These are phyloP conservation scores for Ianthella basta DNA, from an alignment of 37 sponge, comb jelly and placozoan species.

Conservation along the genomic window DNA sequence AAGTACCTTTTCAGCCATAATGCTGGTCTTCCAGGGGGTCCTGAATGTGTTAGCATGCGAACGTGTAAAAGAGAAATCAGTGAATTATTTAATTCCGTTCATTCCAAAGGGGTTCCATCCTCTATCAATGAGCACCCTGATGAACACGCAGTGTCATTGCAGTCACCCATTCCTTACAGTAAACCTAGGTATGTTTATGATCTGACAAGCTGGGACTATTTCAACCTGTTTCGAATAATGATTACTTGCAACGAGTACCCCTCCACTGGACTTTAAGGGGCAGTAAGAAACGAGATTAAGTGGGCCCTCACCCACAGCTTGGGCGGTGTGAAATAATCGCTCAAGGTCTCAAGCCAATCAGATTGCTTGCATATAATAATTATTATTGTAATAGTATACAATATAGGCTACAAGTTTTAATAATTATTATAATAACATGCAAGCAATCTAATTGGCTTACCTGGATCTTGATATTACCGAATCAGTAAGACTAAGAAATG, in stretches of 20 bases:
- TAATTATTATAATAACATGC: too few species aligned
- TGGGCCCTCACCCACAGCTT: conserved; percentile 54
- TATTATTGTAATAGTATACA: too few species aligned
- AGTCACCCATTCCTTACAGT: conserved; percentile 9
- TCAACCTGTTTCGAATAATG: conserved; percentile 75
- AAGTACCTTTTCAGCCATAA: too few species aligned
- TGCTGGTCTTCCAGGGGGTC: too few species aligned
- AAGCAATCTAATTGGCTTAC: too few species aligned
- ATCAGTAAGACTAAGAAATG: too few species aligned
- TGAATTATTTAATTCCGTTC: conserved; percentile 35
- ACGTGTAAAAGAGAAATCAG: too few species aligned
- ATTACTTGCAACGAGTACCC: conserved; percentile 53
- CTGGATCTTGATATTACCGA: too few species aligned
- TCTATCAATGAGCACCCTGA: neutral
- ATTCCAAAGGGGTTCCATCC: conserved; percentile 57
- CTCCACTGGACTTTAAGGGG: conserved; percentile 54
- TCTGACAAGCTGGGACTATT: conserved; percentile 70
- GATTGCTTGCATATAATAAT: too few species aligned
- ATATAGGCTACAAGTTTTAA: too few species aligned
- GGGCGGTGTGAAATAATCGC: neutral
- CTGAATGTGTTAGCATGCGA: too few species aligned
- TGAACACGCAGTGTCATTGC: neutral
- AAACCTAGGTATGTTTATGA: conserved; percentile 62
- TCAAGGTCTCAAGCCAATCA: conserved; percentile 35
- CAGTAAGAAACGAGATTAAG: conserved; percentile 55